Evolutionary conservation across 2,888 invertebrate species (phyloP), one percentile per base, ranked within the genome.

Genomic region (Oscheius myriophilus): DNA sequence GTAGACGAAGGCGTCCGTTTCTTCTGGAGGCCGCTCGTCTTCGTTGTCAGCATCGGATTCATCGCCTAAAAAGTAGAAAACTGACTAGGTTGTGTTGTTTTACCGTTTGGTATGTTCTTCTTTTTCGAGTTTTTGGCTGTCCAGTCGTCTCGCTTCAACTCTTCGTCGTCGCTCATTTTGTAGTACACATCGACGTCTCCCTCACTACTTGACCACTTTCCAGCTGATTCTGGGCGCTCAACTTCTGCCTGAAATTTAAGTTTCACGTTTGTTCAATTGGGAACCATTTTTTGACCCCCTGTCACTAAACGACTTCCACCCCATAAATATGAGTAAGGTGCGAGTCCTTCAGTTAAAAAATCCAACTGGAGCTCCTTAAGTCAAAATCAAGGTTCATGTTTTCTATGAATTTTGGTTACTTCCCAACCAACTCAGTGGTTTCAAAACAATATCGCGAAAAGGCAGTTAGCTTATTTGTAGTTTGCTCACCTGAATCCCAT

Each of bases 121-220:
- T 75, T 71, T 7, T 2, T 58, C 33, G 42, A 41, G 18, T 46
- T 58, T 21, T n/a, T 67, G 7, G 49, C 45, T 39, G 33, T 64
- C 73, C 75, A 69, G 52, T 79, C 73, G 52, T 79, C 79, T 51
- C 71, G 64, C 39, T 75, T 78, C 0, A 72, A 70, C 18, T 75
- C 76, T 62, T 80, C 80, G 54, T 80, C 80, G 55, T 80, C 80
- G 51, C 78, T 78, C 78, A 80, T 71, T 64, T 80, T 80, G 62
- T 80, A 80, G 67, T 80, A 80, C 16, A 80, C 70, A 26, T 80
- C 80, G 4, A 76, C 75, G 61, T 80, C 80, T 25, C 76, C 80
- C 61, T 78, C 80, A 51, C 76, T 76, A 58, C 76, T 76, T 11
- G 76, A 76, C 78, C 78, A 80, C 16, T 71, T 68, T 11, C 73